phyloP scores from a whole-genome alignment of 53 echinoderm and acorn worm genomes.

The Crossaster papposus region DNA sequence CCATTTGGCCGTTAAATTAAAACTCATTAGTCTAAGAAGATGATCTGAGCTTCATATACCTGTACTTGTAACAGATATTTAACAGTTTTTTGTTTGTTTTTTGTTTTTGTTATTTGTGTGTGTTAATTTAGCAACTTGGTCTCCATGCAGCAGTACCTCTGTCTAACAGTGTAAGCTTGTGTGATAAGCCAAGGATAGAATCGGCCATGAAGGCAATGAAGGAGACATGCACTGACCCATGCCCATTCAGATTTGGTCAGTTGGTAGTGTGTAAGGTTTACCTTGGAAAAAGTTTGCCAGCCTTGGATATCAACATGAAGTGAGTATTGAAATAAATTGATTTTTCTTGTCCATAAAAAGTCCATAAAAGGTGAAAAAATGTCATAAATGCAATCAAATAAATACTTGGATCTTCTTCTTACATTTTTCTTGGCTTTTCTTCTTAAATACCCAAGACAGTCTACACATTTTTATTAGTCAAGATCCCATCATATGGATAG shows the following conservation, averaged over 20 bases:
- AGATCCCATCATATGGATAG: too few relatives aligned
- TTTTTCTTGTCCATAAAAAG: neutral
- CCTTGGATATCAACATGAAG: conserved; percentile 82
- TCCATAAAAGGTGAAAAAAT: too few relatives aligned
- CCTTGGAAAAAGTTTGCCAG: conserved; percentile 94
- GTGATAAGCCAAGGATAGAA: conserved; percentile 85
- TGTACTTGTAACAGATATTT: too few relatives aligned
- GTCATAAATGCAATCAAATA: too few relatives aligned
- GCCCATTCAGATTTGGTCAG: conserved; percentile 95
- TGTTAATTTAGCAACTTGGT: conserved; percentile 83
- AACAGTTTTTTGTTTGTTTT: neutral
- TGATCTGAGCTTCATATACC: too few relatives aligned
- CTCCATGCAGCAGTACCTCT: conserved; percentile 86
- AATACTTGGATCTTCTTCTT: too few relatives aligned
- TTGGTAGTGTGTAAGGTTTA: conserved; percentile 97
- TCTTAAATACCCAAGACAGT: too few relatives aligned
- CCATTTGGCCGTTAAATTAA: too few relatives aligned
- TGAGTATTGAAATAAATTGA: conserved; percentile 47
- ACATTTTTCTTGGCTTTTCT: too few relatives aligned
- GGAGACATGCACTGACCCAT: conserved; percentile 80
- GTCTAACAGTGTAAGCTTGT: conserved; percentile 94
- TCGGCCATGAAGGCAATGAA: conserved; percentile 71
- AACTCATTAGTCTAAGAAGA: too few relatives aligned
- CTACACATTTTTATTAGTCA: too few relatives aligned
- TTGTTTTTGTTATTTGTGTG: conserved; percentile 27